Base-by-base conservation (phyloP, 2,113 vertebrate species). In the Chloroceryle aenea region DNA sequence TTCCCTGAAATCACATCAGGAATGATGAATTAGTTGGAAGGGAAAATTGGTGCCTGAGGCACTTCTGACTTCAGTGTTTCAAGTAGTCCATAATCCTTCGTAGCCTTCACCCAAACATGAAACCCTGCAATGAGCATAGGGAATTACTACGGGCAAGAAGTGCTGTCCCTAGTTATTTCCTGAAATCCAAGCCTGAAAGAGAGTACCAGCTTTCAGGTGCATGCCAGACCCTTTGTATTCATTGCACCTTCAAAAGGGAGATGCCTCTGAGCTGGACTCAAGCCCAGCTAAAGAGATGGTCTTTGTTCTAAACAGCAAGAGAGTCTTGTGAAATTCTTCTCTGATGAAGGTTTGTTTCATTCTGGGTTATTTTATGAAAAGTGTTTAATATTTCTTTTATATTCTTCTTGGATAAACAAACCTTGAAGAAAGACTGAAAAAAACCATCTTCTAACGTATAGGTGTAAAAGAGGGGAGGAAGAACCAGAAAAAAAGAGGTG, bases 11-110 rank as follows among this genome's bases (percentile, higher is more conserved):
- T 95, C 95, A 47, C 82, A 66, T 95, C 95, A 96, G 95, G 97
- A 95, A 95, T 98, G 98, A 98, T 97, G 93, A 92, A 98, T 98
- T 96, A 96, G 76, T 89, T 94, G 91, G 95, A 96, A 90, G 75
- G 76, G 84, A 90, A 96, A 94, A 80, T 20, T 72, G 45, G 92
- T 95, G 93, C 91, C 95, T 85, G 71, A 93, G 90, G 91, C 89
- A 87, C 75, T 89, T 93, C 73, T 45, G 85, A 87, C 76, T 97
- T 91, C 93, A 95, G 13, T 71, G 76, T 87, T 97, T 97, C 91
- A 94, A 94, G 87, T 91, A 95, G 93, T 78, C 90, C 92, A 66
- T 89, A 94, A 97, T 93, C 77, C 82, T 83, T 95, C 1, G 7
- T 93, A 94, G 83, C 67, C 76, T 95, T 93, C 87, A 76, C 76